These are phyloP conservation scores for Tachycineta bicolor DNA, from an alignment of 2,113 vertebrate genomes.

Conservation along the genomic window DNA sequence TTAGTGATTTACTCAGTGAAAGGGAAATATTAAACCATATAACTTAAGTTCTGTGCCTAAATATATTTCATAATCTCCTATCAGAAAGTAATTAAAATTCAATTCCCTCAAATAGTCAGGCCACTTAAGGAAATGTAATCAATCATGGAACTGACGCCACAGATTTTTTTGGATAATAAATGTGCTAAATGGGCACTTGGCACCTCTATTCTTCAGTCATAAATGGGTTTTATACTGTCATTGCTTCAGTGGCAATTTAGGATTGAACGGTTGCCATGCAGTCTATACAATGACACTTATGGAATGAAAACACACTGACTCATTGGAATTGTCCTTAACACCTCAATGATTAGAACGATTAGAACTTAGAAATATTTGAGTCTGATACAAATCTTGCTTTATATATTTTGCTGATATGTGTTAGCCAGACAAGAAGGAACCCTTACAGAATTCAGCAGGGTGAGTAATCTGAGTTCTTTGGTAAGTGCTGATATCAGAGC, in stretches of 20 bases:
- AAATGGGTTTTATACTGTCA: not conserved
- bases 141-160: not conserved
- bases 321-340: not conserved
- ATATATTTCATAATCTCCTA: not conserved
- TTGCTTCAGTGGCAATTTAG: not conserved
- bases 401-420: not conserved
- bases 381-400: not conserved
- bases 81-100: not conserved
- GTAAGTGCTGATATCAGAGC: not conserved
- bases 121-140: not conserved
- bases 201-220: not conserved
- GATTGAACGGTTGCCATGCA: constrained; percentile 1
- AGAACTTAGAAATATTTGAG: not conserved
- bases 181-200: not conserved
- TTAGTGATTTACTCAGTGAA: not conserved
- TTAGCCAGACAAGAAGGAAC: not conserved
- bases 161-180: not conserved
- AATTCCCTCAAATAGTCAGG: not conserved
- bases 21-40: not conserved
- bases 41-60: not conserved
- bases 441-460: not conserved
- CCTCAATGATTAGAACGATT: not conserved
- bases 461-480: not conserved
- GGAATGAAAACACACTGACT: not conserved
- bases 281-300: not conserved